Evolutionary conservation across 2,797 vertebrate genomes (phyloP), one percentile per base, ranked within the genome.

Genomic region (Takifugu rubripes): DNA sequence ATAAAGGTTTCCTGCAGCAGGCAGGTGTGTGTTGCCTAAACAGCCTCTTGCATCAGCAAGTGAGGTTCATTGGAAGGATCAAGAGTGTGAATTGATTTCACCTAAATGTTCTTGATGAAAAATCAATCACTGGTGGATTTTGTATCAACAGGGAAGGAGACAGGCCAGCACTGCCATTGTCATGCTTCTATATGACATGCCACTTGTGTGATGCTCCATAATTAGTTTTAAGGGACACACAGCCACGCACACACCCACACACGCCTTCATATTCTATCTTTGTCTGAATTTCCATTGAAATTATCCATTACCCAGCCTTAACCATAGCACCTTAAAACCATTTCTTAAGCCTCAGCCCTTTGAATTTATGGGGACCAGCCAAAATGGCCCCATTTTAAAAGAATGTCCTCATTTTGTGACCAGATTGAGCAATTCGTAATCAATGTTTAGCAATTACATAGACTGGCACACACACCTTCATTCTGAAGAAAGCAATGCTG

Each of bases 401-500:
- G 7, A 29, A 29, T 29, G 27, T 29, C 27, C 27, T 29, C 27
- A 29, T 7, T 29, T 29, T 29, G 7, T 7, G 4, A 7, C 4
- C 7, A 29, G 27, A 29, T 21, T 16, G 29, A 21, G 21, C 21
- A 21, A 21, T 21, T 21, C 1, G 21, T 21, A 21, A 21, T 21
- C 17, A 21, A 21, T 21, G 21, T 21, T 21, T 21, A 21, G 21
- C 21, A 21, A 21, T 1, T 21, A 48, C 44, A 54, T 52, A 61
- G 49, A 60, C 21, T 46, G 16, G 52, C 44, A 71, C 33, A 48
- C 6, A 42, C 91, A 96, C 97, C 95, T 98, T 98, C 95, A 98
- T 95, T 66, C 97, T 92, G 81, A 99, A 99, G 89, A 99, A 98
- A 0, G 97, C 94, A 80, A 99, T 98, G 86, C 97, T 99, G 53